Base-by-base conservation (phyloP, 2,888 invertebrate species). In the Lithosia quadra region DNA sequence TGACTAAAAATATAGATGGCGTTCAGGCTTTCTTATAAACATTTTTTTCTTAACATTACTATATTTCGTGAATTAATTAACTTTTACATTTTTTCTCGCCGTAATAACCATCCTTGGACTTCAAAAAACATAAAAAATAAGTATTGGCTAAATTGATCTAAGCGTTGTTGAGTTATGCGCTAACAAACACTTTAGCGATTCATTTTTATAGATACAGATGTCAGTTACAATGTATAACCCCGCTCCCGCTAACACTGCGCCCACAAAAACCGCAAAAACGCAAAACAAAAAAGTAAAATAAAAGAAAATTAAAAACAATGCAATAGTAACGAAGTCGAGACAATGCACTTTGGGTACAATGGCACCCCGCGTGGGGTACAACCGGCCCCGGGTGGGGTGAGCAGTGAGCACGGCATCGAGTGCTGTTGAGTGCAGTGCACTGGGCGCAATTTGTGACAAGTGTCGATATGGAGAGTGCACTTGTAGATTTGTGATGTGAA, bases 301-400 rank as follows among this genome's bases (percentile, higher is more conserved):
- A 83, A 83, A 82, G 71, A 76, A 77, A 78, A 79, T 82, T 78
- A 80, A 81, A 83, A 83, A 83, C 84, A 83, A 83, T 78, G 75
- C 78, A 53, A 28, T 59, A 65, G 80, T 84, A 83, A 83, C 83
- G 83, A 82, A 83, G 74, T 65, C 77, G 72, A 71, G 71, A 82
- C 82, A 82, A 80, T 79, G 75, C 72, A 18, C 69, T 63, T 75
- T 65, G 58, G 64, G 39, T 60, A 81, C 77, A 77, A 81, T 78
- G 71, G 77, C 36, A 65, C 67, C 28, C 55, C 28, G 28, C 73
- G 58, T 73, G 67, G 66, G 65, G 60, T 62, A 77, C 72, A 77
- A 81, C 75, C 67, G 77, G 64, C 60, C 34, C 39, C 11, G 13
- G 74, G 58, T 74, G 68, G 67, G 69, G 59, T 67, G 62, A 60